A percentile compares a stretch with the other conserved stretches of the same genome.
Conservation (phyloP, 2,797 vertebrate genomes). For the Prunella strophiata region DNA sequence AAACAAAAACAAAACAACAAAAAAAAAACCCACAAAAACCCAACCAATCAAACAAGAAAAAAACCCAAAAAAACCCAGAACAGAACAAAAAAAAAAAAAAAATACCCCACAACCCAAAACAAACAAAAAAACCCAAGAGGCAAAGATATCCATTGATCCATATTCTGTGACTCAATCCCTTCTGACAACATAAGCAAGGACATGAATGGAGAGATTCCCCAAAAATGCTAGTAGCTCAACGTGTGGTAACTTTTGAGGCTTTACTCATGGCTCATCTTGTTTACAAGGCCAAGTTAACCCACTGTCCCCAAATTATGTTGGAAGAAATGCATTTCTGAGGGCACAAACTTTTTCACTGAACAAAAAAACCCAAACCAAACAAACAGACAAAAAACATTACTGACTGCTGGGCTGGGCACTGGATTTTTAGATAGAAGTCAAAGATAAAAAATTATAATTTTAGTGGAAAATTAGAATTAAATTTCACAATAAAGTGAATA, state of each 20-base stretch:
- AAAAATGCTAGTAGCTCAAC: neutral
- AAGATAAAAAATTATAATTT: neutral
- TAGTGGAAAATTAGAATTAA: neutral
- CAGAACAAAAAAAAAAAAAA: neutral
- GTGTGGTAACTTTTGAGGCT: neutral
- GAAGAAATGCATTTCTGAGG: neutral
- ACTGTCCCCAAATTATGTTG: neutral
- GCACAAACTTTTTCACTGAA: neutral
- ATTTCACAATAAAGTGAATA: neutral
- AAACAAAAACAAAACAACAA: neutral
- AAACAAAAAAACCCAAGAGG: neutral
- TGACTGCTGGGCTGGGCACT: neutral
- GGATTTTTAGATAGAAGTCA: neutral
- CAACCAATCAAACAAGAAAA: neutral
- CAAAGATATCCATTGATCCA: neutral
- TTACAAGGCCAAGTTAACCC: neutral
- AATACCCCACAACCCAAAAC: neutral
- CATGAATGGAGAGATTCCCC: neutral
- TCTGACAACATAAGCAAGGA: neutral
- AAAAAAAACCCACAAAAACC: neutral
- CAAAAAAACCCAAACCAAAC: neutral
- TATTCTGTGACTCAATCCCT: neutral
- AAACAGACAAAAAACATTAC: rapidly evolving
- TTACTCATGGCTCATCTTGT: neutral
- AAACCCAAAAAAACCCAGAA: neutral